A percentile compares a stretch with the other conserved stretches of the same genome.
These are phyloP conservation scores for Microtus agrestis DNA, from an alignment of 2,797 vertebrate genomes.

Conservation along the genomic window DNA sequence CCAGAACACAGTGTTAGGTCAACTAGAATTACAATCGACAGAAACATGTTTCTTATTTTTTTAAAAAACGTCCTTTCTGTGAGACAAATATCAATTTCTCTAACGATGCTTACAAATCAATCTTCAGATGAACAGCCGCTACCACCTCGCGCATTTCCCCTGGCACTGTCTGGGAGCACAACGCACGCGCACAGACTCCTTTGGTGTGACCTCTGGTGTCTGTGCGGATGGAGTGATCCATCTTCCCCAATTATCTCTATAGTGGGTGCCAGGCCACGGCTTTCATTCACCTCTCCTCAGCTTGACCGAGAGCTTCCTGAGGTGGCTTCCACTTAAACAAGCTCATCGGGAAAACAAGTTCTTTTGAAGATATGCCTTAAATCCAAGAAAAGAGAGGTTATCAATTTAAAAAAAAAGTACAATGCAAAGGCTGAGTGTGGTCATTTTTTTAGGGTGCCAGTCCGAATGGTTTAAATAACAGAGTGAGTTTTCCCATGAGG, in stretches of 20 bases:
- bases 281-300: not conserved
- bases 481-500: not conserved
- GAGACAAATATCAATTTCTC: slow-evolving; percentile 66
- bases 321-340: not conserved
- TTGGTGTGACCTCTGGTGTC: not conserved
- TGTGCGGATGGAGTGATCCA: not conserved
- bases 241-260: not conserved
- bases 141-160: slow-evolving; percentile 36
- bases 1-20: slow-evolving; percentile 50
- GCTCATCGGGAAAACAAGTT: slow-evolving; percentile 21
- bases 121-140: slow-evolving; percentile 61
- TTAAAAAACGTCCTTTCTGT: slow-evolving; percentile 35
- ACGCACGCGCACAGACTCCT: slow-evolving; percentile 30
- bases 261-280: not conserved
- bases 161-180: not conserved
- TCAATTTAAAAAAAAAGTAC: not conserved
- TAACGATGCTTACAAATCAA: slow-evolving; percentile 65
- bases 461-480: not conserved
- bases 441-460: not conserved
- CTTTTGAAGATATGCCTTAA: not conserved
- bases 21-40: slow-evolving; percentile 66
- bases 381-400: not conserved
- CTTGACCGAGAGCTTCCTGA: slow-evolving; percentile 16
- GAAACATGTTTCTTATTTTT: slow-evolving; percentile 71
- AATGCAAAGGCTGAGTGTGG: not conserved